Evolutionary conservation across 2,888 invertebrate species (phyloP), one percentile per base, ranked within the genome.

Genomic region (Lasioglossum morio): DNA sequence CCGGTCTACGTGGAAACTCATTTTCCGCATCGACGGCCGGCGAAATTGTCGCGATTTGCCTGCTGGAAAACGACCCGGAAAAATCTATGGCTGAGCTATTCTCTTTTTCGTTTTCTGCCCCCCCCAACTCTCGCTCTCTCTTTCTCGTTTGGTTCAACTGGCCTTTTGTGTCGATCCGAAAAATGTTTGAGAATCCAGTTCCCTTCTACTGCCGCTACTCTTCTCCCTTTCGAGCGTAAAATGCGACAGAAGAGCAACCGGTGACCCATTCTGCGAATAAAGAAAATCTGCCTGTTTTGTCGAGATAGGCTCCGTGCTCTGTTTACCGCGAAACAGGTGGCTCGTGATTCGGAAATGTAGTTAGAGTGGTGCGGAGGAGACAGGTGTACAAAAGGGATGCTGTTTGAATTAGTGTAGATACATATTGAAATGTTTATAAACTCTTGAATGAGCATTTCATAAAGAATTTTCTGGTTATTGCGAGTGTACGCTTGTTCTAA

Each of bases 11-110:
- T 87, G 83, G 89, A 92, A 94, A 92, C 92, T 93, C 91, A 92
- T 94, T 94, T 94, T 93, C 92, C 93, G 91, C 92, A 88, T 90
- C 90, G 91, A 78, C 83, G 90, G 90, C 86, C 89, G 85, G 82
- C 87, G 89, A 91, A 93, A 94, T 91, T 91, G 91, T 90, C 86
- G 87, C 91, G 90, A 87, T 90, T 83, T 87, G 87, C 87, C 72
- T 87, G 77, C 78, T 81, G 84, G 74, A 84, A 40, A 82, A 82
- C 82, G 69, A 79, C 81, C 86, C 87, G 85, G 79, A 87, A 87
- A 87, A 84, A 87, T 87, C 84, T 76, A 85, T 76, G 73, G 72
- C 76, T 69, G 10, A 14, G n/a, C 66, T 27, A n/a, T 79, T 77
- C 60, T 72, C 77, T 53, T 53, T 53, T 53, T 53, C 53, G 23